Evolutionary conservation across 2,888 invertebrate genomes (phyloP), one percentile per base, ranked within the genome.

Genomic region (Drosophila stalkeri): DNA sequence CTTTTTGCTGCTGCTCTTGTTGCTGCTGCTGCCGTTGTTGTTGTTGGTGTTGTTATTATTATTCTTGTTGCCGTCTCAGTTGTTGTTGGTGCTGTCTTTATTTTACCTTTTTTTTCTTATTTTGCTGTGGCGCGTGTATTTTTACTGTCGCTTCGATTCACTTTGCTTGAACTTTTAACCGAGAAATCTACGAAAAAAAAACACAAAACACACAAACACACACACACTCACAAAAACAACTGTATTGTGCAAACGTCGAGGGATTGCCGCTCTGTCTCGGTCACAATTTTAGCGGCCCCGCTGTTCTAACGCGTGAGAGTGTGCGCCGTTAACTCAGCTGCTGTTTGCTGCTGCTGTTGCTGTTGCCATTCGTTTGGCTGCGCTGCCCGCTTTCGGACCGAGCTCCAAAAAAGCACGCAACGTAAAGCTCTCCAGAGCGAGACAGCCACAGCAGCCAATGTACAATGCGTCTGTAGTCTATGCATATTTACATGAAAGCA

Each of bases 161-260:
- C 77, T 64, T 82, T 72, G 71, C 77, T 81, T 82, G 80, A 87
- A 80, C 81, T 80, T 83, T 86, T 81, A 82, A 82, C 86, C 86
- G 82, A 81, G 75, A 81, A 81, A 77, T 75, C 67, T 70, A 66
- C 64, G 73, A 65, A 65, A 65, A 74, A 67, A 67, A 62, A 63
- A 65, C 64, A 65, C 72, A 67, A 67, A 9, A 78, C 27, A 49
- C 47, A 51, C 33, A 54, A 37, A 54, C 33, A 35, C 41, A 63
- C 20, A 78, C 16, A 49, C 47, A 51, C 18, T 39, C 52, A 54
- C 33, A 51, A 35, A 14, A 35, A 35, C 33, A 51, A 51, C 18
- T 55, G 55, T 55, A 67, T 79, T 81, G 78, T 80, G 77, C 65
- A 81, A 80, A 72, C 63, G 75, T 54, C 60, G 64, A 55, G 64